Base-by-base conservation (phyloP, 1,140 invertebrate genomes). In the Steinernema feltiae region DNA sequence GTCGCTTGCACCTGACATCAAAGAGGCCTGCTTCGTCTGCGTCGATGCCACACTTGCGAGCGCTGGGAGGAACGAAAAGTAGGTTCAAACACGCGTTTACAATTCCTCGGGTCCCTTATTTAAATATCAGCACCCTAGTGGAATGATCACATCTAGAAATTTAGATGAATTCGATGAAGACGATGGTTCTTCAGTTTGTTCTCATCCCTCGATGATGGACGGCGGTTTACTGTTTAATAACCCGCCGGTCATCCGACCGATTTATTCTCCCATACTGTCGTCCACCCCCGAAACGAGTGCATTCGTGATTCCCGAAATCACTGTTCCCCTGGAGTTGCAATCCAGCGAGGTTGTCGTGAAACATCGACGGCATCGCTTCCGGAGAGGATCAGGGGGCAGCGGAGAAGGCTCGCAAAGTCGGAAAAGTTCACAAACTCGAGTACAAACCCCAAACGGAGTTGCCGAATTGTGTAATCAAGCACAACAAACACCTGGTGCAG, bases 121-220 rank as follows among this genome's bases (percentile, higher is more conserved):
- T n/a, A n/a, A n/a, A n/a, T n/a, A n/a, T n/a, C n/a, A n/a, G n/a
- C n/a, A n/a, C n/a, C n/a, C n/a, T n/a, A n/a, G n/a, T n/a, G n/a
- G n/a, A n/a, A n/a, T n/a, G n/a, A n/a, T n/a, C n/a, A n/a, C n/a
- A n/a, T n/a, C n/a, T n/a, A n/a, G n/a, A n/a, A n/a, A n/a, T n/a
- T n/a, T n/a, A n/a, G n/a, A n/a, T n/a, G n/a, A n/a, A n/a, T n/a
- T n/a, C n/a, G 78, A 81, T 17, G 84, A 79, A 32, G 84, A 86
- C 74, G 84, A 86, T 18, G 31, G 72, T 35, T 82, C 76, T 17
- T 85, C 84, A 1, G 79, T 86, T 7, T 84, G 84, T 73, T 85
- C 84, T 1, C 84, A 85, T 75, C 85, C 83, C 3, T 85, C 84
- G 12, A 82, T 85, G 83, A 30, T 86, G 1, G 82, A 85, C 70